These are phyloP conservation scores for Mormyrus hasselquistii DNA, from an alignment of 2,797 vertebrate genomes.

Conservation along the genomic window DNA sequence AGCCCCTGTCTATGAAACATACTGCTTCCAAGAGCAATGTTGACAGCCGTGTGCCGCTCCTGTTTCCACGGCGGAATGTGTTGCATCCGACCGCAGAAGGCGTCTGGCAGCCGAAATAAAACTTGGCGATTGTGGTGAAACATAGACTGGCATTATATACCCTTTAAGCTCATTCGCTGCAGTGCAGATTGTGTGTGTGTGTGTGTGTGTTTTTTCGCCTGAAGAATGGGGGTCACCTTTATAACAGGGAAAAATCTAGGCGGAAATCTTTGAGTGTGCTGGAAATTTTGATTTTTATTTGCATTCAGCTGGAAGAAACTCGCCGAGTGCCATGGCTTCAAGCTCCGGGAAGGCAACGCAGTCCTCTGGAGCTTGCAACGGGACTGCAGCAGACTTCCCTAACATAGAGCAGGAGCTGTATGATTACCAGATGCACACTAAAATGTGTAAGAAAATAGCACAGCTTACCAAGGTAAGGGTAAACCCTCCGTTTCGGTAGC, in stretches of 20 bases:
- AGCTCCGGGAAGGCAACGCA: slow-evolving; percentile 70
- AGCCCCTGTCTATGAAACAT: slow-evolving; percentile 45
- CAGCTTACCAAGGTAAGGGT: slow-evolving; percentile 92
- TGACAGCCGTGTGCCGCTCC: slow-evolving; percentile 46
- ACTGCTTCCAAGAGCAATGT: slow-evolving; percentile 36
- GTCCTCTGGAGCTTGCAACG: slow-evolving; percentile 62
- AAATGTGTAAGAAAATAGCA: slow-evolving; percentile 98
- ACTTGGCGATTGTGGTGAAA: slow-evolving; percentile 26
- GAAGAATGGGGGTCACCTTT: slow-evolving; percentile 19
- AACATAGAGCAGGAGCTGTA: slow-evolving; percentile 64
- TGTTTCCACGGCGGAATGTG: slow-evolving; percentile 62
- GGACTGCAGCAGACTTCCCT: slow-evolving; percentile 65
- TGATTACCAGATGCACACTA: slow-evolving; percentile 76
- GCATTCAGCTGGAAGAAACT: slow-evolving; percentile 27
- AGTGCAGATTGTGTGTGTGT: not conserved
- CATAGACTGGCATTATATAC: slow-evolving; percentile 21
- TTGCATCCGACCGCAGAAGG: slow-evolving; percentile 49
- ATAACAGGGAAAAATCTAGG: slow-evolving; percentile 31
- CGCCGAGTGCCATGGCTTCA: slow-evolving; percentile 71
- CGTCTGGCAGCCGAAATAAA: slow-evolving; percentile 43
- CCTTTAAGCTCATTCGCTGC: slow-evolving; percentile 23
- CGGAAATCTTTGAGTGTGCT: slow-evolving; percentile 38
- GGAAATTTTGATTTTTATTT: slow-evolving; percentile 47
- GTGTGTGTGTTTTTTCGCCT: slow-evolving; percentile 22
- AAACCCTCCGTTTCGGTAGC: not conserved